These are phyloP conservation scores for Eospalax fontanierii DNA, from an alignment of 2,797 vertebrate species.

Conservation along the genomic window DNA sequence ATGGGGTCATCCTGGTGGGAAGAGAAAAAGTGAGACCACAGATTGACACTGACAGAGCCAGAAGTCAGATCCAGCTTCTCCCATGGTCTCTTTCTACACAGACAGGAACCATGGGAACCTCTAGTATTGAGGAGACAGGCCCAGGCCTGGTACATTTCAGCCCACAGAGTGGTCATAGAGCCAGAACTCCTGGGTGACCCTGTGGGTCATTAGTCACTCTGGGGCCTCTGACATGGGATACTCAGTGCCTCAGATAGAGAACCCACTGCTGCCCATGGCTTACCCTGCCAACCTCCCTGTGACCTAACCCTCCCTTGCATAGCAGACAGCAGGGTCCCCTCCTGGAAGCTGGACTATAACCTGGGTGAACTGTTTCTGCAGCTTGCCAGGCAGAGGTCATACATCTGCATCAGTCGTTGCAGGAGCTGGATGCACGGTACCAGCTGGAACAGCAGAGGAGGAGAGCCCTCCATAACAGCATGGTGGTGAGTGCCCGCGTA, in stretches of 20 bases:
- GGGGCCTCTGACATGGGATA: too few relatives aligned
- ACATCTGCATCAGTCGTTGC: conserved; percentile 89
- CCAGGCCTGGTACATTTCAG: too few relatives aligned
- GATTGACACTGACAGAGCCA: not conserved
- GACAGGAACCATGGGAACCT: too few relatives aligned
- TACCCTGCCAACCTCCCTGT: not conserved
- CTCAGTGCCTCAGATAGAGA: not conserved
- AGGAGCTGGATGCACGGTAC: conserved; percentile 89
- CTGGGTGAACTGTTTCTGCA: conserved; percentile 65
- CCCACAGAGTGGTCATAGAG: not conserved
- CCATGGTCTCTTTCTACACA: too few relatives aligned
- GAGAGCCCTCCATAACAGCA: conserved; percentile 90
- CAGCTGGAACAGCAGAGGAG: conserved; percentile 90
- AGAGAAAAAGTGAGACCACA: not conserved
- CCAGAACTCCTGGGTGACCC: too few relatives aligned
- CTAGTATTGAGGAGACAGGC: not conserved
- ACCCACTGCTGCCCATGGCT: not conserved
- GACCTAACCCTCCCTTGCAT: not conserved
- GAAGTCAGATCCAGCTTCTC: not conserved
- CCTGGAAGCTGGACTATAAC: not conserved
- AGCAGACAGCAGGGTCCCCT: not conserved
- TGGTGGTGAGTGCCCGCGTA: conserved; percentile 89
- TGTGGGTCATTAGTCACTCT: not conserved
- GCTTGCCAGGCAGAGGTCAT: conserved; percentile 87
- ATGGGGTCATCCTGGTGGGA: too few relatives aligned